Evolutionary conservation across 2,113 vertebrate genomes (phyloP).

Genomic region (Tamias sibiricus): DNA sequence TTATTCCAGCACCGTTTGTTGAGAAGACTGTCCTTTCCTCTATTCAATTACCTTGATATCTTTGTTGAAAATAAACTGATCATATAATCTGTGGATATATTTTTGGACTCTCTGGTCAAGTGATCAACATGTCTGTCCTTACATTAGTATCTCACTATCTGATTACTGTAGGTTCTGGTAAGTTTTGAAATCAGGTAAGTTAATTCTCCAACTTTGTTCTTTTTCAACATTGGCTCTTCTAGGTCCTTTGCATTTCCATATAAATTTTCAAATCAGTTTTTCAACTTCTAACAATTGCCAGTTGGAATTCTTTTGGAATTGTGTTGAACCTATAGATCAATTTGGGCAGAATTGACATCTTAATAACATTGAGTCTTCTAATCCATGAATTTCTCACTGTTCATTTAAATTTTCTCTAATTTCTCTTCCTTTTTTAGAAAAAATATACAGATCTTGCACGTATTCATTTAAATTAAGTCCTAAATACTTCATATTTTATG

Average conservation of each 20-base stretch:
- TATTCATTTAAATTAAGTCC: not conserved
- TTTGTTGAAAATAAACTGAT: conserved; percentile 4
- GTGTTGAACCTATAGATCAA: not conserved
- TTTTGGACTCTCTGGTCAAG: not conserved
- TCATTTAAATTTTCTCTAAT: not conserved
- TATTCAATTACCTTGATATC: not conserved
- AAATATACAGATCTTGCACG: not conserved
- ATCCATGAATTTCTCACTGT: not conserved
- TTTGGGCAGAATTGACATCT: not conserved
- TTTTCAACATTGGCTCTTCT: not conserved
- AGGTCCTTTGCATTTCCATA: not conserved
- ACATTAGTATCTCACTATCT: not conserved
- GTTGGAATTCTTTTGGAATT: conserved; percentile 34
- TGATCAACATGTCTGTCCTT: not conserved
- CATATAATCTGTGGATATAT: not conserved
- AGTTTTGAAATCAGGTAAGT: conserved; percentile 5
- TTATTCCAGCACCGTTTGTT: not conserved
- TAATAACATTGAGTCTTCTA: not conserved
- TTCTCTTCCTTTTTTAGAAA: not conserved
- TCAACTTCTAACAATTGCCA: conserved; percentile 5
- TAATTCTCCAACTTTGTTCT: not conserved
- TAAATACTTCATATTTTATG: not conserved
- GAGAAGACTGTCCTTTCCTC: not conserved
- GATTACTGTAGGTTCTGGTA: not conserved
- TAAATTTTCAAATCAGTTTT: conserved; percentile 23